Evolutionary conservation across 2,113 vertebrate species (phyloP).

Genomic region (Protobothrops flavoviridis): DNA sequence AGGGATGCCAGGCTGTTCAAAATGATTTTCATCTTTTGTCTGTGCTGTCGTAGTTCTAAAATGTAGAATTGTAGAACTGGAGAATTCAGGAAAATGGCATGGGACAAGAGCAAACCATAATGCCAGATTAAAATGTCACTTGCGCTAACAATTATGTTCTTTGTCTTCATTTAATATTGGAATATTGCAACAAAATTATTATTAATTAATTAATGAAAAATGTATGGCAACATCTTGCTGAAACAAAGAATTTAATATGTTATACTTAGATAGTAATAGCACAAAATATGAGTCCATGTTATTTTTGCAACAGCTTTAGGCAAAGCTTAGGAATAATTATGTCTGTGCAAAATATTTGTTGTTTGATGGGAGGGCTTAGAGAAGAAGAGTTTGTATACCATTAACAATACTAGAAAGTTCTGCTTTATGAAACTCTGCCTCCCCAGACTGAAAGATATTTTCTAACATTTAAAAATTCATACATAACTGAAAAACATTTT

Average conservation of each 20-base stretch:
- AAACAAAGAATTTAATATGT: not conserved
- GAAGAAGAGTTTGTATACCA: not conserved
- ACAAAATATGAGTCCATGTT: not conserved
- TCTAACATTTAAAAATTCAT: constrained; percentile 7
- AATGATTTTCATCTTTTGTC: not conserved
- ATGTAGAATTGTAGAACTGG: not conserved
- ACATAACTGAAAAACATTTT: not conserved
- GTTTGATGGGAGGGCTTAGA: not conserved
- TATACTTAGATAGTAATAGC: not conserved
- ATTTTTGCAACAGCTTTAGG: not conserved
- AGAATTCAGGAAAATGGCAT: not conserved
- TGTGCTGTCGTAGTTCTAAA: not conserved
- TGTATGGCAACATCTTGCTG: not conserved
- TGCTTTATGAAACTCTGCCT: rapidly evolving
- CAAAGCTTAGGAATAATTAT: not conserved
- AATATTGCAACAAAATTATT: not conserved
- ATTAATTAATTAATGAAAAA: not conserved
- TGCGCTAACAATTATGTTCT: not conserved
- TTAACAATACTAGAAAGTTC: not conserved
- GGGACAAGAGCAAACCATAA: not conserved
- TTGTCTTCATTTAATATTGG: not conserved
- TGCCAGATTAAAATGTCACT: not conserved
- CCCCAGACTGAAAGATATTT: not conserved
- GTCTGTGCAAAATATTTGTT: not conserved
- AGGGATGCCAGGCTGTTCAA: not conserved